Percentiles rank a stretch among this genome's conserved stretches.
These are phyloP conservation scores for Ptychobarbus kaznakovi DNA, from an alignment of 2,797 vertebrate genomes.

Conservation along the genomic window DNA sequence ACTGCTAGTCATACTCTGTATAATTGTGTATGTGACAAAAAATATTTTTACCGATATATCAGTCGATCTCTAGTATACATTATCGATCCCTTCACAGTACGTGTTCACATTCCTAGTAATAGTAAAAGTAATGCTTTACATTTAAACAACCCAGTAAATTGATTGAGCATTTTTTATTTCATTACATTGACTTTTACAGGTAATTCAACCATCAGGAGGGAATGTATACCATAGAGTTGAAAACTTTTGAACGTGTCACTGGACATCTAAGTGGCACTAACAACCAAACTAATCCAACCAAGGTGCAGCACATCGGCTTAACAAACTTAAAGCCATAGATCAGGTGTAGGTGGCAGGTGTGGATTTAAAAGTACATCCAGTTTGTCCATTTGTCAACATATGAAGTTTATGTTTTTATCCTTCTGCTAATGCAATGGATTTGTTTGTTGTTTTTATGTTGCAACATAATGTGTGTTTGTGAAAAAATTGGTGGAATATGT, in stretches of 20 bases:
- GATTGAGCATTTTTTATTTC: no score
- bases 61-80: no score
- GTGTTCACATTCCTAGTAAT: background rate
- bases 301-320: background rate
- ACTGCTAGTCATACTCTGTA: no score
- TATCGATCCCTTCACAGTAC: background rate
- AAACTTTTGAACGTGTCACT: background rate
- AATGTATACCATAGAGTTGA: background rate
- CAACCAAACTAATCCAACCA: background rate
- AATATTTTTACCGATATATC: no score
- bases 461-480: background rate
- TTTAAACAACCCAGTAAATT: background rate
- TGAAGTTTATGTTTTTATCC: background rate
- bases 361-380: background rate
- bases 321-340: background rate
- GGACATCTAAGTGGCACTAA: background rate
- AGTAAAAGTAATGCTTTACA: background rate
- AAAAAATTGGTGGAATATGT: background rate
- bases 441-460: background rate
- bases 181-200: no score
- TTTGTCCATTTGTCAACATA: background rate
- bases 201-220: background rate
- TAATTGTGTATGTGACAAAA: no score
- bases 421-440: background rate
- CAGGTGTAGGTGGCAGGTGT: background rate